These are phyloP conservation scores for Mimas tiliae DNA, from an alignment of 2,888 invertebrate species.

Conservation along the genomic window DNA sequence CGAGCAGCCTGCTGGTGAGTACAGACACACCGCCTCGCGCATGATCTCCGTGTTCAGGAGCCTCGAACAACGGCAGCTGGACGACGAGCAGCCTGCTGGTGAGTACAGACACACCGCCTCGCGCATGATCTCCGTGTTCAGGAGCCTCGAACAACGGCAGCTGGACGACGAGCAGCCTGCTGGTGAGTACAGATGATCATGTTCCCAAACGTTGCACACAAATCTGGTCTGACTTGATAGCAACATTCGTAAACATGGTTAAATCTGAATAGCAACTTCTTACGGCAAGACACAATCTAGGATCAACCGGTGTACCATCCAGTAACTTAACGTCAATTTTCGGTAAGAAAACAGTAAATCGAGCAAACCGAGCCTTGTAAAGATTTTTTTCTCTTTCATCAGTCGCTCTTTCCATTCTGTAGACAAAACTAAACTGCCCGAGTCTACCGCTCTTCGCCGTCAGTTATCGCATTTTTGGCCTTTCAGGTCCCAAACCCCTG, in stretches of 20 bases:
- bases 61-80: constrained; percentile 89
- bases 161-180: constrained; percentile 79
- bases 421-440: too few species aligned
- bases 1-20: constrained; percentile 79
- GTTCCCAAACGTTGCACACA: too few species aligned
- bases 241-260: too few species aligned
- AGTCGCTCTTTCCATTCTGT: too few species aligned
- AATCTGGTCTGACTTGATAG: too few species aligned
- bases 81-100: constrained; percentile 80
- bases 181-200: neutral
- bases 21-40: constrained; percentile 90
- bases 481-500: constrained; percentile 90
- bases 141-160: constrained; percentile 92
- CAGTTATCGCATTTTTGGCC: neutral
- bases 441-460: neutral
- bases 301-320: too few species aligned
- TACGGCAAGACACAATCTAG: too few species aligned
- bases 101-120: constrained; percentile 91
- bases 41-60: constrained; percentile 96
- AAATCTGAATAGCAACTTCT: too few species aligned
- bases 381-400: too few species aligned
- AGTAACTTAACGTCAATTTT: too few species aligned
- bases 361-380: too few species aligned
- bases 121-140: constrained; percentile 94
- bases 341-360: too few species aligned